Evolutionary conservation across 1,140 invertebrate genomes (phyloP), one percentile per base, ranked within the genome.

Genomic region (Drosophila parabipectinata): DNA sequence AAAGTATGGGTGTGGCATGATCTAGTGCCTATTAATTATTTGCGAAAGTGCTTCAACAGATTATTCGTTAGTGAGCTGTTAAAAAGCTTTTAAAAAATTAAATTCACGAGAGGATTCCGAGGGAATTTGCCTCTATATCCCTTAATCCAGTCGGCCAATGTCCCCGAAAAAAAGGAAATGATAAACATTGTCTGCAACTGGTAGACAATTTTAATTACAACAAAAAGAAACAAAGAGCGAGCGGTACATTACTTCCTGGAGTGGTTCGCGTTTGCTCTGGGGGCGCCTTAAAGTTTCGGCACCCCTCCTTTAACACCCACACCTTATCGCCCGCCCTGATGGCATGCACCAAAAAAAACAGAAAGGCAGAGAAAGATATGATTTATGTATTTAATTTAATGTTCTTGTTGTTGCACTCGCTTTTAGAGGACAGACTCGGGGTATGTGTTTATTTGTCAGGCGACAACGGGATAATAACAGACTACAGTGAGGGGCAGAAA

Each of bases 351-450:
- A 18, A 66, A 48, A 21, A 28, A 28, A 28, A 28, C 26, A 28
- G 1, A 28, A 28, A 28, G 26, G 26, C 26, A 52, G 32, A 8
- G 32, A 37, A 83, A 85, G 81, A 82, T 63, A 88, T 88, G 83
- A 88, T 88, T 88, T 88, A 88, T 88, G 83, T 79, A 83, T 88
- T 88, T 83, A 88, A 88, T 88, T 88, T 88, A 88, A 89, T 87
- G 83, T 64, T 78, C 57, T 69, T 78, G 79, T 69, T 82, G 63
- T 48, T 82, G 48, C 28, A 50, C 54, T 66, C 54, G 28, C 56
- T 75, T 57, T 67, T 76, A 61, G 67, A 56, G 80, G 61, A 79
- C 59, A 56, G 41, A 54, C 66, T 28, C 14, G 66, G 32, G 56
- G 73, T 75, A 55, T 76, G 73, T 87, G 82, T 87, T 88, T 83